phyloP scores from a whole-genome alignment of 2,113 vertebrate genomes.

The Engystomops pustulosus region DNA sequence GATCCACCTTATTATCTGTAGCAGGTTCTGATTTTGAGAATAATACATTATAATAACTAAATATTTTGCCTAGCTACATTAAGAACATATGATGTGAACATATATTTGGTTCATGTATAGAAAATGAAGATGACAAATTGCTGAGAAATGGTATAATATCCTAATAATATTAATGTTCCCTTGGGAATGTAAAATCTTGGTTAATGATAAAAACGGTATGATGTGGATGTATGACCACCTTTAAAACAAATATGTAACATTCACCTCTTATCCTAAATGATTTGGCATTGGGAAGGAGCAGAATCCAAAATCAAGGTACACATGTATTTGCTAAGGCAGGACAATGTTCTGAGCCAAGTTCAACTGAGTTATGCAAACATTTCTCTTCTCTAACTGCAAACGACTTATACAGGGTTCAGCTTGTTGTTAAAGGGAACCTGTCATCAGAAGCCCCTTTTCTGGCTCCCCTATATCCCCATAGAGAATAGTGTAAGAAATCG shows the following conservation, averaged over 20 bases:
- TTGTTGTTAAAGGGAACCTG: no score
- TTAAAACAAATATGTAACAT: conserved; percentile 49
- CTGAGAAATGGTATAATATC: neutral
- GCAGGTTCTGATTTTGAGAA: no score
- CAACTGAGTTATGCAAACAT: conserved; percentile 5
- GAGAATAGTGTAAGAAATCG: no score
- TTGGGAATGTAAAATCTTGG: neutral
- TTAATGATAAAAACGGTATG: neutral
- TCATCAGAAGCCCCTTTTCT: no score
- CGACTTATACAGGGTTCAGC: neutral
- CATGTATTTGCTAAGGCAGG: conserved; percentile 44
- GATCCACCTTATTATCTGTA: no score
- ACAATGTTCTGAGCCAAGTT: conserved; percentile 29
- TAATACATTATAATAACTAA: no score
- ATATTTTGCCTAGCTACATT: no score
- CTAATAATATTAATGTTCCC: neutral
- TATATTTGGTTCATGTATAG: no score
- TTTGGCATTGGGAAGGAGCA: conserved; percentile 30
- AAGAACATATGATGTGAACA: no score
- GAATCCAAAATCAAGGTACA: neutral
- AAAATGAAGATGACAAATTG: no score
- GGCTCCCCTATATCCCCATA: no score
- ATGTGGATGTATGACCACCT: neutral
- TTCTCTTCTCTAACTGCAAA: neutral
- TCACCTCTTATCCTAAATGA: conserved; percentile 17